These are phyloP conservation scores for Steinernema hermaphroditum DNA, from an alignment of 2,888 invertebrate species.

Conservation along the genomic window DNA sequence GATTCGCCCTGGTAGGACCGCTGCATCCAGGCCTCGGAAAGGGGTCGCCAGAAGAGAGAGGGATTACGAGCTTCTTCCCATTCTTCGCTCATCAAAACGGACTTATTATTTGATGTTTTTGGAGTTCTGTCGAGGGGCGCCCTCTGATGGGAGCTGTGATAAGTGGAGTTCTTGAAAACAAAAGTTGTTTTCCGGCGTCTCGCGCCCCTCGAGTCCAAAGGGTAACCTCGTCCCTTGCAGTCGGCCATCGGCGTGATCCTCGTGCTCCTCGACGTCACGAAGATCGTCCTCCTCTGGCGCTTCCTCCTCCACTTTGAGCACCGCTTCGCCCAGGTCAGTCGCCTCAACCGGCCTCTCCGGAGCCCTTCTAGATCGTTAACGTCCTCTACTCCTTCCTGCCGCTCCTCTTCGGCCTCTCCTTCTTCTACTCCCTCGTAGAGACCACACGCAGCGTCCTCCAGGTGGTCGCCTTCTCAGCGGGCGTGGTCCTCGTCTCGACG, in stretches of 20 bases:
- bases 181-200: neutral
- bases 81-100: too few relatives aligned
- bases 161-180: slow-evolving; percentile 1
- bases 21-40: too few relatives aligned
- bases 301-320: slow-evolving; percentile 22
- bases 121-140: too few relatives aligned
- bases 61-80: too few relatives aligned
- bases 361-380: slow-evolving; percentile 9
- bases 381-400: neutral
- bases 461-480: neutral
- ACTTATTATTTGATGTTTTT: too few relatives aligned
- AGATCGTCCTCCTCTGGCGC: slow-evolving; percentile 19
- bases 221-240: neutral
- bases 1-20: neutral
- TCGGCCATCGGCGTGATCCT: slow-evolving; percentile 20
- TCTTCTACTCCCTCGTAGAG: slow-evolving; percentile 16
- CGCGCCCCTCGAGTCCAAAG: too few relatives aligned
- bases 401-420: slow-evolving; percentile 8
- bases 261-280: slow-evolving; percentile 16
- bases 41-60: too few relatives aligned
- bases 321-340: neutral
- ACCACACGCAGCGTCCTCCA: slow-evolving; percentile 9
- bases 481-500: slow-evolving; percentile 10
- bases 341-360: neutral
- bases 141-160: slow-evolving; percentile 16